Conservation (phyloP, 2,797 vertebrate species). For the Tachyglossus aculeatus region DNA sequence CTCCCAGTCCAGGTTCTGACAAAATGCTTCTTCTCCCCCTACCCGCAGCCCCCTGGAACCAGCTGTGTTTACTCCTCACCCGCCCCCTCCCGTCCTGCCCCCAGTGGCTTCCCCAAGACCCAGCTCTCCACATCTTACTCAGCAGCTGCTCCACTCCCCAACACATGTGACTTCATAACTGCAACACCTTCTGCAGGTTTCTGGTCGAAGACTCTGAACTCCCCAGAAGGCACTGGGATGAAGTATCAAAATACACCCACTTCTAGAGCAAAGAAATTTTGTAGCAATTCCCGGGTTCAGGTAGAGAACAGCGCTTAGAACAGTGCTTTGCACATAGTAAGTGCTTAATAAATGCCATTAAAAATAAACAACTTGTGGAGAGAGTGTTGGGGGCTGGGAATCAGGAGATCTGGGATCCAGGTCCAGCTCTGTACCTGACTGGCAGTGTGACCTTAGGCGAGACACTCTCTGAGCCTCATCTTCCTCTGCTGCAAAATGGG, state of each 20-base stretch:
- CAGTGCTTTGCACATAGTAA: too few species aligned
- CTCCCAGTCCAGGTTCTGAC: slow-evolving; percentile 22
- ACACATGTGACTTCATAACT: slow-evolving; percentile 23
- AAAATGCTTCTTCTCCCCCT: slow-evolving; percentile 17
- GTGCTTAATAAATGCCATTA: too few species aligned
- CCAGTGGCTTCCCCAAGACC: neutral
- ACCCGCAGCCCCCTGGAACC: slow-evolving; percentile 27
- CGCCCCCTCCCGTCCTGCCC: neutral
- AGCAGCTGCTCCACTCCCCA: slow-evolving; percentile 32
- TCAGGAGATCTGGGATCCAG: too few species aligned
- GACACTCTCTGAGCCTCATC: too few species aligned
- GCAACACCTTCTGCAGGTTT: slow-evolving; percentile 27
- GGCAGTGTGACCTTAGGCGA: too few species aligned
- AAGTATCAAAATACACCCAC: slow-evolving; percentile 19
- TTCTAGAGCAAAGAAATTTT: slow-evolving; percentile 40
- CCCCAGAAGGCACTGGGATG: neutral
- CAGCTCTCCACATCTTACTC: neutral
- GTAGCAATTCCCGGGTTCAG: slow-evolving; percentile 5
- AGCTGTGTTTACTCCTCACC: slow-evolving; percentile 31
- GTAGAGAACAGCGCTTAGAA: too few species aligned
- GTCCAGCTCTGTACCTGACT: too few species aligned
- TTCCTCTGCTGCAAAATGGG: too few species aligned
- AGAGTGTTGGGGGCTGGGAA: too few species aligned
- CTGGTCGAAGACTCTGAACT: slow-evolving; percentile 29
- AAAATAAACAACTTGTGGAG: too few species aligned